Evolutionary conservation across 1,140 invertebrate species (phyloP).

Genomic region (Tetramorium simillimum): DNA sequence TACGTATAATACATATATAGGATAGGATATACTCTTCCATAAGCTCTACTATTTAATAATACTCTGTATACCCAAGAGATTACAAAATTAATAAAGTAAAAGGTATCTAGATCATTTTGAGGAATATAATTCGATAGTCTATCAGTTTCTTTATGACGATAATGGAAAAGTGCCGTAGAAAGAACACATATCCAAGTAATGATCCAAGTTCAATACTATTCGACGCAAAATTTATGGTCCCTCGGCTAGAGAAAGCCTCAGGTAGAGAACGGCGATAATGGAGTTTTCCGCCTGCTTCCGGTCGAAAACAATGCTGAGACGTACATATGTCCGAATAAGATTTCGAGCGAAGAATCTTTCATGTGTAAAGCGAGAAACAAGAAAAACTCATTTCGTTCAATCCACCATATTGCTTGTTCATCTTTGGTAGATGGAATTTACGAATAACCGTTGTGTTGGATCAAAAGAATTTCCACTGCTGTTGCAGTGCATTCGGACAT

Average conservation of each 20-base stretch:
- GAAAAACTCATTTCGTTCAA: constrained; percentile 62
- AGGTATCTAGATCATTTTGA: not conserved
- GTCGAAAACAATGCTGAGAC: constrained; percentile 46
- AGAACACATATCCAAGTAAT: not conserved
- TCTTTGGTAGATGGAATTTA: constrained; percentile 40
- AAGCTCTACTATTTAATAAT: not conserved
- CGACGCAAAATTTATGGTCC: constrained; percentile 62
- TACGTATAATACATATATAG: too few relatives aligned
- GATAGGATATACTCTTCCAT: not conserved
- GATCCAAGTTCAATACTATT: not conserved
- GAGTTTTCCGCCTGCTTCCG: constrained; percentile 64
- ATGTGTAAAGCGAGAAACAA: not conserved
- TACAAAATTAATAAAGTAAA: not conserved
- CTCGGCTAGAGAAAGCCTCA: constrained; percentile 14
- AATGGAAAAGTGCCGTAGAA: not conserved
- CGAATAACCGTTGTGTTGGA: constrained; percentile 15
- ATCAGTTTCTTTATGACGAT: not conserved
- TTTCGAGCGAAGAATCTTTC: constrained; percentile 21
- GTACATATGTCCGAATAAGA: constrained; percentile 36
- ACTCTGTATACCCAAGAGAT: not conserved
- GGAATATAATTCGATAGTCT: not conserved
- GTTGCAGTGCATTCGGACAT: not conserved
- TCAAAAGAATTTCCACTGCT: constrained; percentile 42
- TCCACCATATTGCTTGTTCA: not conserved
- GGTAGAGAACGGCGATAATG: constrained; percentile 69